Evolutionary conservation across 2,888 invertebrate genomes (phyloP).

Genomic region (Dryobotodes eremita): DNA sequence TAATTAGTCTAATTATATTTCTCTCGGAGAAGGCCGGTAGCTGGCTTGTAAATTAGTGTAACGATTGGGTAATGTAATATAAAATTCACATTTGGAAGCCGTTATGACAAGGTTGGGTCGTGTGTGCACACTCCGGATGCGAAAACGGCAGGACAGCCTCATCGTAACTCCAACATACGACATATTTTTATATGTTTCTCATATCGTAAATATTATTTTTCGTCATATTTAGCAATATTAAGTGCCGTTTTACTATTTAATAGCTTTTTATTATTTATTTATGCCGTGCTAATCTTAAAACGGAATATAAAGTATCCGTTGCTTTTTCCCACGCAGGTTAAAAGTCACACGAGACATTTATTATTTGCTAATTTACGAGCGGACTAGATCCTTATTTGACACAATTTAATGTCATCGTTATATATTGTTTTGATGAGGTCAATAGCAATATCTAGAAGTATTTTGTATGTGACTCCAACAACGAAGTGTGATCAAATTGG

Average conservation of each 20-base stretch:
- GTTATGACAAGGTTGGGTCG: slow-evolving; percentile 70
- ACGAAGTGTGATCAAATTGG: not conserved
- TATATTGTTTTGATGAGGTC: slow-evolving; percentile 2
- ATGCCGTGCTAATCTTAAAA: slow-evolving; percentile 31
- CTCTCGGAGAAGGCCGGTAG: slow-evolving; percentile 73
- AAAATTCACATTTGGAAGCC: slow-evolving; percentile 64
- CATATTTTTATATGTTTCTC: slow-evolving; percentile 30
- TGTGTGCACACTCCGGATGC: slow-evolving; percentile 63
- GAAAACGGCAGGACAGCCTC: slow-evolving; percentile 46
- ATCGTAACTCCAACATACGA: slow-evolving; percentile 21
- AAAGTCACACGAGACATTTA: slow-evolving; percentile 39
- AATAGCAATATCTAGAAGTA: not conserved
- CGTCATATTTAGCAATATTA: slow-evolving; percentile 46
- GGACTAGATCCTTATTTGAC: slow-evolving; percentile 11
- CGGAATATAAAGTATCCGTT: slow-evolving; percentile 32
- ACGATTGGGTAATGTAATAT: slow-evolving; percentile 63
- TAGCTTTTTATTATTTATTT: slow-evolving; percentile 49
- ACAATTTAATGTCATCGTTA: slow-evolving; percentile 13
- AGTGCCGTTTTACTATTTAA: slow-evolving; percentile 31
- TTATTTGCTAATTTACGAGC: slow-evolving; percentile 29
- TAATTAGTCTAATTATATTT: slow-evolving; percentile 73
- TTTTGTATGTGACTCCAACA: not conserved
- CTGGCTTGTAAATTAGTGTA: slow-evolving; percentile 57
- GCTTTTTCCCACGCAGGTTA: slow-evolving; percentile 56
- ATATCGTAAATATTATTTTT: slow-evolving; percentile 48